phyloP scores from a whole-genome alignment of 2,888 invertebrate genomes.

The Crematogaster levior region DNA sequence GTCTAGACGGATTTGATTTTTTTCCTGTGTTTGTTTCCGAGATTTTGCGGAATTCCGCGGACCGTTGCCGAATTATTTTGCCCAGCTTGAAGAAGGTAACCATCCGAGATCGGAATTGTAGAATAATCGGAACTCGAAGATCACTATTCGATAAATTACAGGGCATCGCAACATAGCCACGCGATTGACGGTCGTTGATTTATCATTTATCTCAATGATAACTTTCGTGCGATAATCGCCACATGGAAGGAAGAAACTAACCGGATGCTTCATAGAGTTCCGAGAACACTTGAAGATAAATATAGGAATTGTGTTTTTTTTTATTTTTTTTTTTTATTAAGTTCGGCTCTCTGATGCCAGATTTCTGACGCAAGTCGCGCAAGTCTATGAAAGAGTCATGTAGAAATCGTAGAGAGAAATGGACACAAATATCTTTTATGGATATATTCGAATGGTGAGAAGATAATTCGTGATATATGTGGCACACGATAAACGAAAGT shows the following conservation, averaged over 20 bases:
- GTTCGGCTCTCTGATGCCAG: background rate
- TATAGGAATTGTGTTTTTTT: background rate
- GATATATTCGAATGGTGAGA: background rate
- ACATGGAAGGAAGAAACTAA: conserved; percentile 9
- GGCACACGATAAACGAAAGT: background rate
- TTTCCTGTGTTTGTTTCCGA: background rate
- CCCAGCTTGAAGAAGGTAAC: background rate
- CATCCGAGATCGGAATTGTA: background rate
- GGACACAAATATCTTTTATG: background rate
- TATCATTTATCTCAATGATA: conserved; percentile 66
- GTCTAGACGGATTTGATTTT: conserved; percentile 26
- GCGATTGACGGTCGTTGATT: conserved; percentile 64
- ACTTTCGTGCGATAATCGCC: conserved; percentile 53
- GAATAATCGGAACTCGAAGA: conserved; percentile 38
- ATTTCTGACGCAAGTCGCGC: background rate
- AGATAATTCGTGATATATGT: background rate
- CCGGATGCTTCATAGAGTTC: conserved; percentile 50
- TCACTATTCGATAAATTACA: conserved; percentile 61
- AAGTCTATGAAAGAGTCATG: background rate
- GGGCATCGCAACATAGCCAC: conserved; percentile 28
- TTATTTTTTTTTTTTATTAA: no score
- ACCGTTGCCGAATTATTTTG: background rate
- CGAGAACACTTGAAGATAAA: conserved; percentile 19
- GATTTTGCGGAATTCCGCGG: background rate
- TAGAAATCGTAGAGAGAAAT: background rate